phyloP scores from a whole-genome alignment of 2,888 invertebrate species.

The Melipona bicolor region DNA sequence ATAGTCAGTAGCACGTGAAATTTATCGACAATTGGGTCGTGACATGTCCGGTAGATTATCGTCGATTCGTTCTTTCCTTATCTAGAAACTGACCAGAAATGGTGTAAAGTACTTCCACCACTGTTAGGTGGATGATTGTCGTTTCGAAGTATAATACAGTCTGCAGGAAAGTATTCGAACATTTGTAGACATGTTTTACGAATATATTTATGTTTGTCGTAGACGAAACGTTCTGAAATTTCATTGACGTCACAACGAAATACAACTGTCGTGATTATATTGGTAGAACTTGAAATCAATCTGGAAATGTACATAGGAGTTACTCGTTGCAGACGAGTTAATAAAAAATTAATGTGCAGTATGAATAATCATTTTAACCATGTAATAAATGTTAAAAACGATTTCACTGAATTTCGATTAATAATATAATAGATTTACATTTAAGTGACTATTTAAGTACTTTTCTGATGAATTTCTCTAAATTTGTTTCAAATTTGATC shows the following conservation, averaged over 20 bases:
- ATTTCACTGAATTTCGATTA: too few relatives aligned
- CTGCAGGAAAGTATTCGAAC: not conserved
- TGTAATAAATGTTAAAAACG: too few relatives aligned
- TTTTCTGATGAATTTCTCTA: too few relatives aligned
- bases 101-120: too few relatives aligned
- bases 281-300: not conserved
- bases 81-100: not conserved
- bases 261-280: not conserved
- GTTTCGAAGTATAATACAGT: not conserved
- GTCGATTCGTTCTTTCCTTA: not conserved
- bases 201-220: too few relatives aligned
- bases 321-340: not conserved
- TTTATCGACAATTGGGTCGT: slow-evolving; percentile 52
- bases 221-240: too few relatives aligned
- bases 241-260: too few relatives aligned
- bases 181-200: not conserved
- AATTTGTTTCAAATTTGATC: too few relatives aligned
- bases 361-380: too few relatives aligned
- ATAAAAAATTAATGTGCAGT: too few relatives aligned
- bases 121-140: not conserved
- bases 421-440: too few relatives aligned
- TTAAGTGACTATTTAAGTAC: too few relatives aligned
- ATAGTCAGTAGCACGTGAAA: slow-evolving; percentile 38
- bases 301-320: not conserved
- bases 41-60: slow-evolving; percentile 4